Conservation (phyloP, 2,888 invertebrate genomes). For the Lissonota sp. region DNA sequence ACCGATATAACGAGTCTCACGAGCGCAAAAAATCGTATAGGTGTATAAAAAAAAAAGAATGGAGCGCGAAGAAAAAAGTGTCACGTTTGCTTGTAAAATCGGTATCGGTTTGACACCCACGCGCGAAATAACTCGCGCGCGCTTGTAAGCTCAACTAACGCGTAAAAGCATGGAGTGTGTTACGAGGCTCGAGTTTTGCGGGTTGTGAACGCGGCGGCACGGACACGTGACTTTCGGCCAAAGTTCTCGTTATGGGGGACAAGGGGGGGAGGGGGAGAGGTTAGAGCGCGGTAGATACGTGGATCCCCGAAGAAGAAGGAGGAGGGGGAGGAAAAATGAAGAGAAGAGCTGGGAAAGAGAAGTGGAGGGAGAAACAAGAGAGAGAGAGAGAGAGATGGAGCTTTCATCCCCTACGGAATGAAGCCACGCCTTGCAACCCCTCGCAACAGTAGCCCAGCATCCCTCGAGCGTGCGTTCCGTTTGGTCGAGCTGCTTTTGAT, state of each 20-base stretch:
- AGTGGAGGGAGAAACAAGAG: constrained; percentile 1
- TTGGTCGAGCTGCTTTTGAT: constrained; percentile 72
- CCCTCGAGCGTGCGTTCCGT: constrained; percentile 74
- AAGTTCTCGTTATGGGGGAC: constrained; percentile 75
- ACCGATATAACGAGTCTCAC: constrained; percentile 39
- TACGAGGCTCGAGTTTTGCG: constrained; percentile 57
- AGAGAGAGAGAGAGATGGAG: constrained; percentile 63
- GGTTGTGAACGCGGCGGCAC: constrained; percentile 55
- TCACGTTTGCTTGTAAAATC: constrained; percentile 26
- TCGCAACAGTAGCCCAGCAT: constrained; percentile 88
- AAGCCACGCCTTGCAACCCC: constrained; percentile 88
- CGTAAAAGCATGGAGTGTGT: constrained; percentile 77
- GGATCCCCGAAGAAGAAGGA: constrained; percentile 19
- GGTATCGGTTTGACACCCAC: constrained; percentile 21
- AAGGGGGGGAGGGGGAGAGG: constrained; percentile 72
- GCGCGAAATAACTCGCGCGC: constrained; percentile 38
- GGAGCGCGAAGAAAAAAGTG: background rate
- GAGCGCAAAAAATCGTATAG: constrained; percentile 23
- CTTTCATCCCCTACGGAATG: constrained; percentile 85
- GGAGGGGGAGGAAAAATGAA: constrained; percentile 1
- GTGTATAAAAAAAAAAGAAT: background rate
- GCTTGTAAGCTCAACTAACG: constrained; percentile 61
- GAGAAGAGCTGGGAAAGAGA: constrained; percentile 44
- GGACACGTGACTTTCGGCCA: constrained; percentile 82
- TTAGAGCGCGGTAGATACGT: constrained; percentile 34